A percentile compares a stretch with the other conserved stretches of the same genome.
These are phyloP conservation scores for Ricordea florida DNA, from an alignment of 92 coral and sea anemone species.

Conservation along the genomic window DNA sequence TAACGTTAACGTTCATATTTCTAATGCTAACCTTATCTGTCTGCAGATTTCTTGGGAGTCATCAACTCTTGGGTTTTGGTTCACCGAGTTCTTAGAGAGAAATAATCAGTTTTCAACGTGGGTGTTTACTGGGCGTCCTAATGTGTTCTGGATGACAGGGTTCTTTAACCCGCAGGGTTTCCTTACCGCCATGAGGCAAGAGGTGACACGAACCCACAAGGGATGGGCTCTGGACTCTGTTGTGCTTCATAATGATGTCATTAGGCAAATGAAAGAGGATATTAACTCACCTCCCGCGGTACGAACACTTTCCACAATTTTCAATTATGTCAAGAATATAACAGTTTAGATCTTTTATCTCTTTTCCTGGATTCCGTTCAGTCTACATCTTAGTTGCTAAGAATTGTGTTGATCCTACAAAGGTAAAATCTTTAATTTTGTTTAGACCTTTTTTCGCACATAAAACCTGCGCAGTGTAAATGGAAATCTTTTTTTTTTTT, in stretches of 20 bases:
- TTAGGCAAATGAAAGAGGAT: constrained; percentile 87
- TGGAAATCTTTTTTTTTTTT: too few species aligned
- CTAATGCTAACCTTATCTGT: background rate
- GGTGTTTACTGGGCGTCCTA: constrained; percentile 89
- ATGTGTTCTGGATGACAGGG: constrained; percentile 91
- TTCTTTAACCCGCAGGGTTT: constrained; percentile 93
- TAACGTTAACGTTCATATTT: too few species aligned
- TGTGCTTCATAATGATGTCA: constrained; percentile 90
- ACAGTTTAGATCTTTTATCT: background rate
- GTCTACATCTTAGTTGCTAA: too few species aligned
- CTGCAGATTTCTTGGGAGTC: constrained; percentile 91
- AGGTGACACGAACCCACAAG: constrained; percentile 89
- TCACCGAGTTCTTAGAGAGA: constrained; percentile 84
- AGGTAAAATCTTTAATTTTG: too few species aligned
- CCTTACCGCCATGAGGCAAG: constrained; percentile 92
- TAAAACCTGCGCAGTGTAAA: too few species aligned
- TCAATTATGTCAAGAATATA: too few species aligned
- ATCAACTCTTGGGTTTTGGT: constrained; percentile 90
- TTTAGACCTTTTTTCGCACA: too few species aligned
- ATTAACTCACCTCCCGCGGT: constrained; percentile 82
- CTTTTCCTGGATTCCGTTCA: background rate
- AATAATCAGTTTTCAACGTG: constrained; percentile 81
- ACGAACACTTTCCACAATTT: background rate
- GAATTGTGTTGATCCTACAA: too few species aligned
- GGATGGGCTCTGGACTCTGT: constrained; percentile 96